Base-by-base conservation (phyloP, 53 echinoderm and acorn worm genomes). In the Temnopleurus reevesii region DNA sequence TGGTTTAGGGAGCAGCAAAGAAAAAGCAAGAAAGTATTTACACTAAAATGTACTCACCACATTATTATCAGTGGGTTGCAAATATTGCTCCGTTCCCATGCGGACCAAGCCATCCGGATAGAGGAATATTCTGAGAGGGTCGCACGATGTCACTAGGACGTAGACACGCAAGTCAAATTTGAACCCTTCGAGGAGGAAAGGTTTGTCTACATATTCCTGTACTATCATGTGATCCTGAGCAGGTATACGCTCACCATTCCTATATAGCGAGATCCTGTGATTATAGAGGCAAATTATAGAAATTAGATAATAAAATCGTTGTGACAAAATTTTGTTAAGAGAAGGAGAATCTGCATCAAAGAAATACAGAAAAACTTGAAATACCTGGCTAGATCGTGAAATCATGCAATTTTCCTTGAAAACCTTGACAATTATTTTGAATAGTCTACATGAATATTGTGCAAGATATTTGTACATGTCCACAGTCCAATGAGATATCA, bases 81-180 rank as follows among this genome's bases (percentile, higher is more conserved):
- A 58, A 71, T 96, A 96, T 43, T 91, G 90, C 91, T 96, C 94
- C 26, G 96, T 96, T 89, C 96, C 94, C 93, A 99, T 91, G 35
- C 99, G 80, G 8, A 99, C 99, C 56, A 99, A 82, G 8, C 96
- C 99, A 65, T 99, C 99, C 53, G 96, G 93, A 71, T 91, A 99
- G 21, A 99, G 99, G 66, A 96, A 99, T 36, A 99, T 91, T 31
- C 94, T 84, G 15, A 99, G 89, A 1, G 99, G 99, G 79, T 99
- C 99, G 83, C 99, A 99, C 0, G 99, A 99, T 23, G 94, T 92
- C 91, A 99, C 61, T 44, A 99, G 92, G 49, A 99, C 96, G 44
- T 99, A 99, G 85, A 99, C 96, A 27, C 99, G 82, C 56, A 99
- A 89, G 79, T 99, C 99, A 99, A 99, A 99, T 91, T 99, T 96